Conservation (phyloP, 1,140 invertebrate genomes). For the Drosophila simulans region DNA sequence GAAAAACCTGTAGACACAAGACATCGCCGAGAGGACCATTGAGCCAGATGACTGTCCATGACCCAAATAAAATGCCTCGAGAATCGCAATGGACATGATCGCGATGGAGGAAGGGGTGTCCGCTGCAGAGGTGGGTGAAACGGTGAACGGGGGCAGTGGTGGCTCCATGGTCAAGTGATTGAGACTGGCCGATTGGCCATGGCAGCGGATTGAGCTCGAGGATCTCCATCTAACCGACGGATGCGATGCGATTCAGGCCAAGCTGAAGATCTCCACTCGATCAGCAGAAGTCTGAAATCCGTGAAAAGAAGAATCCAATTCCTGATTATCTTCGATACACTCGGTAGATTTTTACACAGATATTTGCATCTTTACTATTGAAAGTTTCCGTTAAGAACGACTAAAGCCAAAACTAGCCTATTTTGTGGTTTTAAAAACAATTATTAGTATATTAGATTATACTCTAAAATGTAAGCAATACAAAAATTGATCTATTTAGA, state of each 20-base stretch:
- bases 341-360: not conserved
- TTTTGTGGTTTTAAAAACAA: too few relatives aligned
- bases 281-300: constrained; percentile 4
- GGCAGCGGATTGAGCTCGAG: constrained; percentile 26
- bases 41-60: constrained; percentile 71
- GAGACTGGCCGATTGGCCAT: constrained; percentile 24
- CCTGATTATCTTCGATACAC: not conserved
- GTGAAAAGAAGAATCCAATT: constrained; percentile 16
- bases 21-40: constrained; percentile 14
- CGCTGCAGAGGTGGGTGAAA: too few relatives aligned
- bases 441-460: too few relatives aligned
- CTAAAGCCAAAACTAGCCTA: too few relatives aligned
- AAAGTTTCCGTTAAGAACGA: too few relatives aligned
- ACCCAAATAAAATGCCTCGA: constrained; percentile 75
- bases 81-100: constrained; percentile 55
- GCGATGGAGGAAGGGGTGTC: not conserved
- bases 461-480: too few relatives aligned
- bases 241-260: constrained; percentile 31
- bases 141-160: not conserved
- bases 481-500: too few relatives aligned
- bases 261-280: constrained; percentile 30
- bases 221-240: constrained; percentile 21
- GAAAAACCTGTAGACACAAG: constrained; percentile 71
- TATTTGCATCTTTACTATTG: too few relatives aligned
- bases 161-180: constrained; percentile 36